These are phyloP conservation scores for Platanista minor DNA, from an alignment of 2,113 vertebrate species.

Conservation along the genomic window DNA sequence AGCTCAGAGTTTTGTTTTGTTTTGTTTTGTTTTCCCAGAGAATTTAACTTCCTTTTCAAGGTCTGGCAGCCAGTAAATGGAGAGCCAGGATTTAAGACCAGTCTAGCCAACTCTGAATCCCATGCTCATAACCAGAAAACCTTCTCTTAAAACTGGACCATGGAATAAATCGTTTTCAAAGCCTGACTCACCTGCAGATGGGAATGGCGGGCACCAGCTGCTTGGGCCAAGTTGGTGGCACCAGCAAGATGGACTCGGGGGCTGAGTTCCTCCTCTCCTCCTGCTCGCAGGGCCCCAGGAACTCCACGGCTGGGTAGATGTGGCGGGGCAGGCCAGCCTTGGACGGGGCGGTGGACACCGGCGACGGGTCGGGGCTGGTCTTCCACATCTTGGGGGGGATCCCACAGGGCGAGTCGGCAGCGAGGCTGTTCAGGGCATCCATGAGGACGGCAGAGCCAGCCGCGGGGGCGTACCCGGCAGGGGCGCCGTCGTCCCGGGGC, in stretches of 20 bases:
- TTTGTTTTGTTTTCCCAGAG: neutral
- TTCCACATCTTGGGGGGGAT: slow-evolving; percentile 95
- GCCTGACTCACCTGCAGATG: slow-evolving; percentile 89
- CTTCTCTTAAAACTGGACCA: no score
- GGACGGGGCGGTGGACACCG: slow-evolving; percentile 76
- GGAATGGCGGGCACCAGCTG: slow-evolving; percentile 90
- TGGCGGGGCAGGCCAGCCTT: slow-evolving; percentile 84
- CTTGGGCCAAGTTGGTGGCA: slow-evolving; percentile 94
- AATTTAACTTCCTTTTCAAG: neutral
- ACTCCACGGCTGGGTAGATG: slow-evolving; percentile 85
- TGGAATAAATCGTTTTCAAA: rapidly evolving
- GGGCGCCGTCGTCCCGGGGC: slow-evolving; percentile 83
- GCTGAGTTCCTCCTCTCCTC: slow-evolving; percentile 88
- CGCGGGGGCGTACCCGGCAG: slow-evolving; percentile 74
- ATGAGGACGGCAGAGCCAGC: slow-evolving; percentile 81
- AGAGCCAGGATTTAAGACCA: neutral
- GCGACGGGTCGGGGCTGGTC: slow-evolving; percentile 87
- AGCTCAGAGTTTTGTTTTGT: neutral
- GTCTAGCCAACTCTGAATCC: neutral
- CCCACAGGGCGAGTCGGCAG: slow-evolving; percentile 82
- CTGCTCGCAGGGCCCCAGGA: slow-evolving; percentile 90
- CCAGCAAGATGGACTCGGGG: slow-evolving; percentile 90
- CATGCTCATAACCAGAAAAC: neutral
- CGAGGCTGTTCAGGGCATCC: slow-evolving; percentile 89
- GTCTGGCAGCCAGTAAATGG: neutral